A percentile compares a stretch with the other conserved stretches of the same genome.
These are phyloP conservation scores for Epinephelus coioides DNA, from an alignment of 2,797 vertebrate genomes.

Conservation along the genomic window DNA sequence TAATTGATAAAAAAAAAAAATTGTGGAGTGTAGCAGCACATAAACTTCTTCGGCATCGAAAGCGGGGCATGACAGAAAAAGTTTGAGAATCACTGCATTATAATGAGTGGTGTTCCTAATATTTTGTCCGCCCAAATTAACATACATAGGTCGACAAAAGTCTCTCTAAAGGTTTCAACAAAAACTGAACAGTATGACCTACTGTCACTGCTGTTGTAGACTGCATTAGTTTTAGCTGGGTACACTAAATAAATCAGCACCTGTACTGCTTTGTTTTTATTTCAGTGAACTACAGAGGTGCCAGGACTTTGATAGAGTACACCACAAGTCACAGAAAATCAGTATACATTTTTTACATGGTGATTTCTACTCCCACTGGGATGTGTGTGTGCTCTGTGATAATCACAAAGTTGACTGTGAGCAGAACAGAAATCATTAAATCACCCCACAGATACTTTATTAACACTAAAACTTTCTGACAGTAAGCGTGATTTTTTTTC, in stretches of 20 bases:
- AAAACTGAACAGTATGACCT: background rate
- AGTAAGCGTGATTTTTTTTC: background rate
- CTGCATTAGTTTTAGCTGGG: conserved; percentile 1
- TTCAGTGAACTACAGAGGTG: background rate
- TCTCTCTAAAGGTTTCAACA: conserved; percentile 2
- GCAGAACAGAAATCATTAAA: conserved; percentile 25
- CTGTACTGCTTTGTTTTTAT: background rate
- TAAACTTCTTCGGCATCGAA: no score
- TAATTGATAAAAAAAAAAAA: no score
- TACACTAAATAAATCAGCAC: conserved; percentile 19
- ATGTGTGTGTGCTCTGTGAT: conserved; percentile 15
- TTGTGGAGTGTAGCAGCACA: no score
- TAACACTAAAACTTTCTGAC: background rate
- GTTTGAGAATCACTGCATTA: background rate
- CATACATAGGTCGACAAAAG: background rate
- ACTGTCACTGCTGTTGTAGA: background rate
- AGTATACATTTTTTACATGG: conserved; percentile 22
- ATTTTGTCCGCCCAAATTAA: background rate
- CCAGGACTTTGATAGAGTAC: conserved; percentile 17
- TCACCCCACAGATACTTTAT: background rate
- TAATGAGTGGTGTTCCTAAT: background rate
- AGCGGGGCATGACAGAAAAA: no score
- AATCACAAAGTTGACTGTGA: conserved; percentile 22
- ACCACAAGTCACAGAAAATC: conserved; percentile 33
- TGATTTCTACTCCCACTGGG: conserved; percentile 24